Percentiles rank a stretch among this genome's conserved stretches.
Evolutionary conservation across 2,797 vertebrate genomes (phyloP).

Genomic region (Myotis planiceps): DNA sequence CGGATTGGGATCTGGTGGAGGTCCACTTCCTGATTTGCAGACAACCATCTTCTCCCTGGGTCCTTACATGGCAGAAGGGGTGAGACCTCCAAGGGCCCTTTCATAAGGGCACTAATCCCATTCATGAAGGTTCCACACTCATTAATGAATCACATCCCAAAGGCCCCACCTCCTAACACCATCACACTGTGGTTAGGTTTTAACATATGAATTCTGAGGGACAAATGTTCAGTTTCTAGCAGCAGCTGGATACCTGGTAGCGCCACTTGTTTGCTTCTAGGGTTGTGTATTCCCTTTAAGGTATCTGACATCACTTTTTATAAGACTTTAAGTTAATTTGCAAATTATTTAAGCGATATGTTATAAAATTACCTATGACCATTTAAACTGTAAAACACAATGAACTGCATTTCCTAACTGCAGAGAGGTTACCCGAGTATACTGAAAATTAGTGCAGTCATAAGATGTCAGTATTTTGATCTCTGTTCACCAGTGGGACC

Average conservation of each 20-base stretch:
- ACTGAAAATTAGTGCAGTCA: slow-evolving; percentile 24
- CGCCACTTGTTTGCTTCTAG: neutral
- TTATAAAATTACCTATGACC: neutral
- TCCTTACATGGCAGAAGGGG: neutral
- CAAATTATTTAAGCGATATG: neutral
- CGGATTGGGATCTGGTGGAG: neutral
- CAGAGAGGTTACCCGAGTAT: neutral
- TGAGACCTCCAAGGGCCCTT: neutral
- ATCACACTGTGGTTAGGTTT: neutral
- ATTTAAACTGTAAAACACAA: slow-evolving; percentile 23
- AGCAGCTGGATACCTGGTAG: neutral
- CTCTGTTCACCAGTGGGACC: slow-evolving; percentile 53
- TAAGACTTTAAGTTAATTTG: neutral
- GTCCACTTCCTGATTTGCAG: neutral
- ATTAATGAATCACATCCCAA: neutral
- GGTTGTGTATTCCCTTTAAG: neutral
- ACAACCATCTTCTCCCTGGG: neutral
- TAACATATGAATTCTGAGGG: neutral
- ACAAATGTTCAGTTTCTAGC: neutral
- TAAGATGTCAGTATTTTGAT: slow-evolving; percentile 54
- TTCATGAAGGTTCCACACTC: neutral
- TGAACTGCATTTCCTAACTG: neutral
- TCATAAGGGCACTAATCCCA: neutral
- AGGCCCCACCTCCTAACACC: neutral
- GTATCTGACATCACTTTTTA: neutral